A percentile compares a stretch with the other conserved stretches of the same genome.
Evolutionary conservation across 1,140 invertebrate species (phyloP).

Genomic region (Drosophila orena): DNA sequence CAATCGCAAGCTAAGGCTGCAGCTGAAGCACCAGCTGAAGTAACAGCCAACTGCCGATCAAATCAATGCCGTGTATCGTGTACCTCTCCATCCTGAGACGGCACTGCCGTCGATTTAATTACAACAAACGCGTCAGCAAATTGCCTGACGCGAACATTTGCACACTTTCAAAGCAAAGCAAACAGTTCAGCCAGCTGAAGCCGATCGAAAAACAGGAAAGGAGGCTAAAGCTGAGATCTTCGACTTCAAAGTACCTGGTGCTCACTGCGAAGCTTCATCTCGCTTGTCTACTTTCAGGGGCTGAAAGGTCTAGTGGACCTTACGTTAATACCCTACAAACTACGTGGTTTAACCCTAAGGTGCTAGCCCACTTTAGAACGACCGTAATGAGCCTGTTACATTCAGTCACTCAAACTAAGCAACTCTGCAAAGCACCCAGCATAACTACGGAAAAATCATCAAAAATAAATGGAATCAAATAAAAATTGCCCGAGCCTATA

Average conservation of each 20-base stretch:
- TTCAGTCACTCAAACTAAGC: not conserved
- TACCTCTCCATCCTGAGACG: constrained; percentile 49
- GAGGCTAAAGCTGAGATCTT: not conserved
- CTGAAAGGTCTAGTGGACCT: too few species aligned
- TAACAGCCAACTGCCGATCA: constrained; percentile 61
- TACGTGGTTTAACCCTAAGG: too few species aligned
- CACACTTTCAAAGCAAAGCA: constrained; percentile 76
- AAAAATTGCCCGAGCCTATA: constrained; percentile 47
- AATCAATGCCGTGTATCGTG: constrained; percentile 69
- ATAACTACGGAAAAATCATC: constrained; percentile 21
- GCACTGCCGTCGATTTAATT: constrained; percentile 78
- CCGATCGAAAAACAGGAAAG: constrained; percentile 31
- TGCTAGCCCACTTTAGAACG: not conserved
- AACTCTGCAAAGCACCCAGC: constrained; percentile 1
- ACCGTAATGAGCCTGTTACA: not conserved
- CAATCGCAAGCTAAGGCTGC: constrained; percentile 15
- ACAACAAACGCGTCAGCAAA: constrained; percentile 83
- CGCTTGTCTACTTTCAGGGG: not conserved
- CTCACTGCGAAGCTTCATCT: not conserved
- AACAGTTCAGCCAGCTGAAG: constrained; percentile 51
- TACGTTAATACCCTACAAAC: too few species aligned
- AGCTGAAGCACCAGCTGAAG: not conserved
- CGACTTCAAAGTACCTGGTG: constrained; percentile 10
- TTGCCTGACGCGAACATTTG: constrained; percentile 83
- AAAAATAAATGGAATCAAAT: constrained; percentile 49